Evolutionary conservation across 2,888 invertebrate genomes (phyloP).

Genomic region (Cistogaster globosa): DNA sequence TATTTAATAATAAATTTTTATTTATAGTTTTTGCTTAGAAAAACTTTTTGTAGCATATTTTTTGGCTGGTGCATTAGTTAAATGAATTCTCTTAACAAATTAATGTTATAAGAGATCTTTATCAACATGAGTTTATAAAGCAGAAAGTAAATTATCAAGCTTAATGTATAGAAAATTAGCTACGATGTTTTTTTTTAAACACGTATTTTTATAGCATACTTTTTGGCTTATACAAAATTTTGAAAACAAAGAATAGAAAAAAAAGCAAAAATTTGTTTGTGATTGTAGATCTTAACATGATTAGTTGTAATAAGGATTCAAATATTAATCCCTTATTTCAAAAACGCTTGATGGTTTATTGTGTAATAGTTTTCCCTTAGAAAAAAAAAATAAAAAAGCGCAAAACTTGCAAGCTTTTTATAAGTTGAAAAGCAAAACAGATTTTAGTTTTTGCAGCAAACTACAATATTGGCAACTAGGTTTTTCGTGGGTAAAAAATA

Average conservation of each 20-base stretch:
- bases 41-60: background rate
- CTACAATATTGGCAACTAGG: too few species aligned
- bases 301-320: too few species aligned
- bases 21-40: too few species aligned
- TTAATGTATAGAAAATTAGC: background rate
- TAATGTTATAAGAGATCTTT: slow-evolving; percentile 4
- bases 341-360: too few species aligned
- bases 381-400: too few species aligned
- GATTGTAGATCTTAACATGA: background rate
- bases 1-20: background rate
- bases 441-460: too few species aligned
- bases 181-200: background rate
- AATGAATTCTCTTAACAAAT: slow-evolving; percentile 11
- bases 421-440: too few species aligned
- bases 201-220: slow-evolving; percentile 24
- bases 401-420: too few species aligned
- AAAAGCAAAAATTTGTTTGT: background rate
- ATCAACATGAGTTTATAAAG: background rate
- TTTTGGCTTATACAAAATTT: slow-evolving; percentile 13
- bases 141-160: slow-evolving; percentile 1
- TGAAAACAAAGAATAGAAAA: background rate
- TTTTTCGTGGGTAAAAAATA: background rate
- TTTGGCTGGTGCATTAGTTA: slow-evolving; percentile 43
- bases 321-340: too few species aligned
- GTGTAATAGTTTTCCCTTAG: too few species aligned